These are phyloP conservation scores for Calonectris borealis DNA, from an alignment of 2,113 vertebrate genomes.

Conservation along the genomic window DNA sequence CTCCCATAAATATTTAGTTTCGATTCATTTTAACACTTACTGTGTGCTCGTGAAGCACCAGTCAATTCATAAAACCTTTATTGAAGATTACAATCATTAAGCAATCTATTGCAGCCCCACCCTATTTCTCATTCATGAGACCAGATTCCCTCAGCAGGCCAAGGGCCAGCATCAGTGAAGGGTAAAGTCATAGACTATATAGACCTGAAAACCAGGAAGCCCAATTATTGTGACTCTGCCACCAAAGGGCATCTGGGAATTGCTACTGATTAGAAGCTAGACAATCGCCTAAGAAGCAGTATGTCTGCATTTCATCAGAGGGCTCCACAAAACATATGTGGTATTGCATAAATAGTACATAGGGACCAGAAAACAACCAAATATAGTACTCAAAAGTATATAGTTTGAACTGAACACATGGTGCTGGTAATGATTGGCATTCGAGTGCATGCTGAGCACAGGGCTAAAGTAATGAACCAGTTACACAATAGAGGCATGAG, in stretches of 20 bases:
- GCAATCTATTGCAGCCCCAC: neutral
- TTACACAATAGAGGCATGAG: neutral
- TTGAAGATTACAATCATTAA: neutral
- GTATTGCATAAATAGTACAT: neutral
- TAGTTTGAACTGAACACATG: conserved; percentile 6
- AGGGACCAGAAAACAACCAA: conserved; percentile 7
- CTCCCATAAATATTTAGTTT: conserved; percentile 34
- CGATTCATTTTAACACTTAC: neutral
- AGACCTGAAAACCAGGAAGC: neutral
- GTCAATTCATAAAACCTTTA: neutral
- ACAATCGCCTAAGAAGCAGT: neutral
- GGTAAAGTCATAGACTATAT: neutral
- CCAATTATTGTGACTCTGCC: neutral
- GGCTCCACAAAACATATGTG: conserved; percentile 5
- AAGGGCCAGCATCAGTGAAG: neutral
- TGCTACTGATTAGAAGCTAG: neutral
- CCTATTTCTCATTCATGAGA: neutral
- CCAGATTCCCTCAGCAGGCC: neutral
- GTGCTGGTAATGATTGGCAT: neutral
- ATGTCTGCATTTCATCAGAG: neutral
- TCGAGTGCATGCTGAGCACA: neutral
- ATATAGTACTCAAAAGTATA: neutral
- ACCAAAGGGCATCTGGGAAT: neutral
- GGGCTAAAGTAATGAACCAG: neutral
- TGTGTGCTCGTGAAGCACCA: neutral